Conservation (phyloP, 1,140 invertebrate genomes). For the Lordiphosa clarofinis region DNA sequence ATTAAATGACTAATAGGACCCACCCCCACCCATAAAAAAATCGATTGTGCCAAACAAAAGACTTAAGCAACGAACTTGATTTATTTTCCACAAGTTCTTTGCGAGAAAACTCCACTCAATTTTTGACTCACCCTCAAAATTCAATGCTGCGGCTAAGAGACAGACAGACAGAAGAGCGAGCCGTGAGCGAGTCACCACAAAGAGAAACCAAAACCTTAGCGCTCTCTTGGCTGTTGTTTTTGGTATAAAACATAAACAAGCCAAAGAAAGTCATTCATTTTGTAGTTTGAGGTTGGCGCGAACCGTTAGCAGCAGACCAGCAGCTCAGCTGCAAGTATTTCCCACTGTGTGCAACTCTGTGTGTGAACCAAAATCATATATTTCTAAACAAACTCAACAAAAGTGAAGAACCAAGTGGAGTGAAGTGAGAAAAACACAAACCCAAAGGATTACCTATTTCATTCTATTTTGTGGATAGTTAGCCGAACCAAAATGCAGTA, state of each 20-base stretch:
- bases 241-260: conserved; percentile 76
- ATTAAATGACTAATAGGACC: background rate
- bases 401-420: no score
- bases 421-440: no score
- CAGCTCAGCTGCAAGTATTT: conserved; percentile 20
- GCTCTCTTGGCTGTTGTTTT: conserved; percentile 46
- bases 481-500: conserved; percentile 6
- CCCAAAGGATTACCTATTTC: no score
- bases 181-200: background rate
- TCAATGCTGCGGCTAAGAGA: conserved; percentile 9
- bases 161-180: conserved; percentile 2
- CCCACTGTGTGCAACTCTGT: conserved; percentile 50
- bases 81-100: conserved; percentile 5
- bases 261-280: conserved; percentile 75
- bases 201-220: conserved; percentile 3
- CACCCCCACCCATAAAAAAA: background rate
- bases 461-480: no score
- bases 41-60: conserved; percentile 35
- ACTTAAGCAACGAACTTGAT: conserved; percentile 60
- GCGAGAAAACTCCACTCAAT: conserved; percentile 19
- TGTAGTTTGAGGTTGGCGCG: conserved; percentile 66
- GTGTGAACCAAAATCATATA: background rate
- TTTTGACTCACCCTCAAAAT: conserved; percentile 18
- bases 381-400: no score
- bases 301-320: conserved; percentile 47